These are phyloP conservation scores for Masticophis lateralis DNA, from an alignment of 2,797 vertebrate genomes.

Conservation along the genomic window DNA sequence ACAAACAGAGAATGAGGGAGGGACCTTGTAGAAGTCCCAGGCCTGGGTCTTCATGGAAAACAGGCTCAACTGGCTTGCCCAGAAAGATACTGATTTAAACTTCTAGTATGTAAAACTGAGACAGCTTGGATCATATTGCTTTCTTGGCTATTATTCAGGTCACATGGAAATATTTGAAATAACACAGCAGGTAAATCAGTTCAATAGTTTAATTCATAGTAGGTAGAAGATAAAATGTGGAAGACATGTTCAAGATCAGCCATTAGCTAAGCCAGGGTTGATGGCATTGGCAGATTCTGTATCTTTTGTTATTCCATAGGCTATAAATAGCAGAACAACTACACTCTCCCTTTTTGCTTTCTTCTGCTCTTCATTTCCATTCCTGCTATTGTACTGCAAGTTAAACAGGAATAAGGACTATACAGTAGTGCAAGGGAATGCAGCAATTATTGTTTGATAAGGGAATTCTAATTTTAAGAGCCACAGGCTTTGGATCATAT, in stretches of 20 bases:
- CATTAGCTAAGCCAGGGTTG: not conserved
- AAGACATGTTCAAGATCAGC: not conserved
- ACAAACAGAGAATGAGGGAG: not conserved
- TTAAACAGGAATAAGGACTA: not conserved
- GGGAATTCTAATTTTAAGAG: not conserved
- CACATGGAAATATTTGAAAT: not conserved
- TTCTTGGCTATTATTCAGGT: not conserved
- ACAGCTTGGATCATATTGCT: not conserved
- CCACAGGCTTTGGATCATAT: not conserved
- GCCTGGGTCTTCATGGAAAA: not conserved
- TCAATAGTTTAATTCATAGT: not conserved
- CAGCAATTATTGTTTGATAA: not conserved
- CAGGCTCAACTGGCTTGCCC: not conserved
- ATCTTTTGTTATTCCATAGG: not conserved
- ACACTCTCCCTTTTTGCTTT: not conserved
- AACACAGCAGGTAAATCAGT: not conserved
- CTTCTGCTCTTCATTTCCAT: not conserved
- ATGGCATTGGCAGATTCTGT: not conserved
- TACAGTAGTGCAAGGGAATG: not conserved
- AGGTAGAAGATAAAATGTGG: not conserved
- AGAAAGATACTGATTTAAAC: not conserved
- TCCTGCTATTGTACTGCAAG: not conserved
- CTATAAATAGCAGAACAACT: not conserved
- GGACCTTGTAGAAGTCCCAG: not conserved
- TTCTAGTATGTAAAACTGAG: not conserved